Conservation (phyloP, 1,140 invertebrate species). For the Drosophila ficusphila region DNA sequence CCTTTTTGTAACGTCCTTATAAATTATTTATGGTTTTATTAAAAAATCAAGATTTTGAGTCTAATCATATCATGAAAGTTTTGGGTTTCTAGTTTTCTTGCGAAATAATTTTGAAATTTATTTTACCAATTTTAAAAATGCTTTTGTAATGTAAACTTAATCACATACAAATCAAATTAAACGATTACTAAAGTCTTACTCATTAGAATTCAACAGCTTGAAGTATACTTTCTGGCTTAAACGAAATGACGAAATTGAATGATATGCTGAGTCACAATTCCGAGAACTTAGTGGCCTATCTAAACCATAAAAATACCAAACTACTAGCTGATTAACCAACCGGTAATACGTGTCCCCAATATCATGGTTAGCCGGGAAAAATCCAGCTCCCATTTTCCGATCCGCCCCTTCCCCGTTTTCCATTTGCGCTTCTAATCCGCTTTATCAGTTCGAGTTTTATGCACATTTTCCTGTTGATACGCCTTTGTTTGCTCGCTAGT, state of each 20-base stretch:
- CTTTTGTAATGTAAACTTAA: no score
- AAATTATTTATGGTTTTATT: no score
- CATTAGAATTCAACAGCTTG: no score
- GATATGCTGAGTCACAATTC: constrained; percentile 28
- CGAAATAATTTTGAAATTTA: no score
- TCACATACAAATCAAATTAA: no score
- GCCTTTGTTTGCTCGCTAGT: constrained; percentile 43
- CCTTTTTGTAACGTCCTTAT: no score
- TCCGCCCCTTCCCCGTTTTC: neutral
- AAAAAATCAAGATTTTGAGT: no score
- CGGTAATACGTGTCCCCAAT: constrained; percentile 20
- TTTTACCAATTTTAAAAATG: no score
- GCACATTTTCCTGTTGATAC: constrained; percentile 73
- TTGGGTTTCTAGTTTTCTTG: no score
- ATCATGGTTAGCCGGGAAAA: constrained; percentile 47
- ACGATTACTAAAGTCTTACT: no score
- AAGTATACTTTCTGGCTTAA: constrained; percentile 31
- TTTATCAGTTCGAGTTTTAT: constrained; percentile 69
- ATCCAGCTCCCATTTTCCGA: constrained; percentile 13
- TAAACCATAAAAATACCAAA: constrained; percentile 51
- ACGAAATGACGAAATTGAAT: constrained; percentile 16
- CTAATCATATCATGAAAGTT: no score
- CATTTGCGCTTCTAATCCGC: constrained; percentile 55
- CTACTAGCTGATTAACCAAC: constrained; percentile 62
- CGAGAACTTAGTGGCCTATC: constrained; percentile 44